These are phyloP conservation scores for Cataglyphis livida DNA, from an alignment of 2,888 invertebrate genomes.

Conservation along the genomic window DNA sequence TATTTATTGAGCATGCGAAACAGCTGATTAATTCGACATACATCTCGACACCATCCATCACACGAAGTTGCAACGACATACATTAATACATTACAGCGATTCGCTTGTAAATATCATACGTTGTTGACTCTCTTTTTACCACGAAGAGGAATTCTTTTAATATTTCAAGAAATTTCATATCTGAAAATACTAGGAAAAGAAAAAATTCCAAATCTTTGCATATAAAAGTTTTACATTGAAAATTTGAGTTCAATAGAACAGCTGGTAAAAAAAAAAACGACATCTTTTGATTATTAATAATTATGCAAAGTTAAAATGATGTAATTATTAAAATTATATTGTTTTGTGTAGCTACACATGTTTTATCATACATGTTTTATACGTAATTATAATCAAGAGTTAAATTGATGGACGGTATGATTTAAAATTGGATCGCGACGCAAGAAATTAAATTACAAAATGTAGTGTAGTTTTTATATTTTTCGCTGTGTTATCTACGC, in stretches of 20 bases:
- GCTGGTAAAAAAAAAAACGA: neutral
- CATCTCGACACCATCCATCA: constrained; percentile 16
- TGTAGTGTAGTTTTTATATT: neutral
- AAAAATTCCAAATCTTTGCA: neutral
- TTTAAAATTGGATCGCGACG: neutral
- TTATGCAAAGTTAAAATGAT: neutral
- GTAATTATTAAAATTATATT: neutral
- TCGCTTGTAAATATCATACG: constrained; percentile 30
- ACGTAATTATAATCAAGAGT: neutral
- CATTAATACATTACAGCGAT: constrained; percentile 24
- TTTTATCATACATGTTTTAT: neutral
- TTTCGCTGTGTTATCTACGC: neutral
- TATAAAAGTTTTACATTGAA: neutral
- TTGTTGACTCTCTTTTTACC: constrained; percentile 19
- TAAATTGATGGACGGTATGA: constrained; percentile 1
- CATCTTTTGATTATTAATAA: neutral
- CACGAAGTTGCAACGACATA: constrained; percentile 11
- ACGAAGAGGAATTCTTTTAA: neutral
- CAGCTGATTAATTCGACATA: constrained; percentile 23
- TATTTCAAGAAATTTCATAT: neutral
- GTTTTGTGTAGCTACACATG: neutral
- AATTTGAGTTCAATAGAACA: neutral
- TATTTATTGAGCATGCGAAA: constrained; percentile 22
- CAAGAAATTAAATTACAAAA: neutral
- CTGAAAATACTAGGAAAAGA: neutral